Evolutionary conservation across 2,888 invertebrate genomes (phyloP), one percentile per base, ranked within the genome.

Genomic region (Hypomecis atomaria): DNA sequence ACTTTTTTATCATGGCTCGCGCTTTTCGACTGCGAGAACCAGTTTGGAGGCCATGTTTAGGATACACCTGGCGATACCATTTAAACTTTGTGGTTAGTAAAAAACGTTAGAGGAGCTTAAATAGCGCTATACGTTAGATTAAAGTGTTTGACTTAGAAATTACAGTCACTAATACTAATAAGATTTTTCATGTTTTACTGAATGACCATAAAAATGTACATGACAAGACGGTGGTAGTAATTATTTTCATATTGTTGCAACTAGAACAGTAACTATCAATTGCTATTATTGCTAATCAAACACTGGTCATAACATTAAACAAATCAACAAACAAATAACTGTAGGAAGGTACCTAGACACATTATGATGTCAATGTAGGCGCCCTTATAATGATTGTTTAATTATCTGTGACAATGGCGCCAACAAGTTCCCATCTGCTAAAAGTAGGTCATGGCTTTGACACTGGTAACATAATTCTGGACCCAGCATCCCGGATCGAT

Each of bases 401-500:
- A n/a, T 50, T 45, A 52, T 52, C 13, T 53, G 45, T 62, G 37
- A 54, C 34, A 36, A 36, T 61, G 70, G 67, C 65, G 69, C 69
- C 72, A 64, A 65, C 60, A 47, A 52, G 65, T 65, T 60, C 47
- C 50, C 57, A 65, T 65, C 62, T 77, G 72, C 53, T 49, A 55
- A 77, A 90, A 83, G 74, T 91, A 87, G 91, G 91, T 90, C 91
- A 91, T 66, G 90, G 88, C 79, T 82, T 76, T 83, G 86, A 78
- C 64, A 88, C 89, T 86, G 82, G 82, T 86, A 81, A 86, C 84
- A 81, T 77, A 74, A 83, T 79, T 85, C 86, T 88, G 88, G 86
- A 86, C 79, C 87, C 90, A 90, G 89, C 90, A 83, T 91, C 90
- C 65, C 82, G 71, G 88, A 90, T 90, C 91, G 78, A 90, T 90